These are phyloP conservation scores for Proctacanthus coquilletti DNA, from an alignment of 1,140 invertebrate genomes.

Conservation along the genomic window DNA sequence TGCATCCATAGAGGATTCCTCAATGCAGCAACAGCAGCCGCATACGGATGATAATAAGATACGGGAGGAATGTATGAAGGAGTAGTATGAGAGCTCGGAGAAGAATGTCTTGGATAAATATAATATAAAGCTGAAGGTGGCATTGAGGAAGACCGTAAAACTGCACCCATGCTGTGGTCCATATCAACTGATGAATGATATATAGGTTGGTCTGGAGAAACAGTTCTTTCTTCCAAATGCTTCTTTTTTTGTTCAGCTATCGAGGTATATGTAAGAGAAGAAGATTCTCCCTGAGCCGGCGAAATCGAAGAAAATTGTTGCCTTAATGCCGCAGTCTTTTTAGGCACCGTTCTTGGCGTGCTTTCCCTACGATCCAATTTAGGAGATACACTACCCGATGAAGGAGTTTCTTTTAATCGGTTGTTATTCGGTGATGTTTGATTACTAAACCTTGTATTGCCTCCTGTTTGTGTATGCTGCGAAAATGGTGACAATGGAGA, in stretches of 20 bases:
- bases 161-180: too few relatives aligned
- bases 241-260: not conserved
- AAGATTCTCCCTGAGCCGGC: conserved; percentile 17
- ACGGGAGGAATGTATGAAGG: conserved; percentile 26
- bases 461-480: too few relatives aligned
- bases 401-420: not conserved
- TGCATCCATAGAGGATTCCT: conserved; percentile 36
- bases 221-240: not conserved
- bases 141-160: not conserved
- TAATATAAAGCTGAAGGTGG: conserved; percentile 5
- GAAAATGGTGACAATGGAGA: too few relatives aligned
- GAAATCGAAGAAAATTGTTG: conserved; percentile 28
- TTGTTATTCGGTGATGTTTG: not conserved
- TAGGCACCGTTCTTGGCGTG: conserved; percentile 27
- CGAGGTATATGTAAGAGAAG: too few relatives aligned
- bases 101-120: not conserved
- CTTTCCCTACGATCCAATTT: conserved; percentile 9
- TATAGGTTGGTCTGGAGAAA: not conserved
- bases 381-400: not conserved
- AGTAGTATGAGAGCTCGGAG: conserved; percentile 9
- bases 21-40: conserved; percentile 23
- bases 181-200: not conserved
- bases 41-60: conserved; percentile 30
- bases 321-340: conserved; percentile 29
- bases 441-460: too few relatives aligned